These are phyloP conservation scores for Neolamprologus ventralis DNA, from an alignment of 2,113 vertebrate genomes.

Conservation along the genomic window DNA sequence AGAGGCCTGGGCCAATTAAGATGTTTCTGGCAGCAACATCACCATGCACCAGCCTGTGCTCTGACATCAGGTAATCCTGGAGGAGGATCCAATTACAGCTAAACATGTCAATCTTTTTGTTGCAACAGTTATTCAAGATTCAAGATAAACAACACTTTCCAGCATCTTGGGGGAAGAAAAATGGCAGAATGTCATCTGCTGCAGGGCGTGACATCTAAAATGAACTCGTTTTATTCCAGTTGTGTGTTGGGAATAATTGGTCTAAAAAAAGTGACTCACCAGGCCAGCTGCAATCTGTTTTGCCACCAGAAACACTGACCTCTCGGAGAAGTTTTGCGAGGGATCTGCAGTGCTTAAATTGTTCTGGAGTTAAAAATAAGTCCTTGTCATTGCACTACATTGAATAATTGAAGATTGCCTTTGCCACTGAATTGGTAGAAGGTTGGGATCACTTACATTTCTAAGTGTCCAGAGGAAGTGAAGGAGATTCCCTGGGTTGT, in stretches of 20 bases:
- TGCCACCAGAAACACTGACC: conserved; percentile 57
- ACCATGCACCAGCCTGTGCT: conserved; percentile 62
- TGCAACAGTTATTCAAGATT: neutral
- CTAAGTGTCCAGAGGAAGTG: conserved; percentile 61
- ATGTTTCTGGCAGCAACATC: conserved; percentile 66
- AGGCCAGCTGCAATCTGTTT: conserved; percentile 65
- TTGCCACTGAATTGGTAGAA: neutral
- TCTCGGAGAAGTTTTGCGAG: conserved; percentile 54
- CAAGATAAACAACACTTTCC: neutral
- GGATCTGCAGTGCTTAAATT: neutral
- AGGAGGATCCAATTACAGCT: neutral
- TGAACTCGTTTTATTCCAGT: neutral
- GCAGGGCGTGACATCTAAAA: neutral
- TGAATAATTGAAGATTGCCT: neutral
- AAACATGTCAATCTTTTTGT: neutral
- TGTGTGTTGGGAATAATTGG: neutral
- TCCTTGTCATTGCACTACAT: neutral
- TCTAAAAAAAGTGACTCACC: conserved; percentile 35
- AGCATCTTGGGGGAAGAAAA: neutral
- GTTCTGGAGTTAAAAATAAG: neutral
- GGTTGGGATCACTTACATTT: conserved; percentile 30
- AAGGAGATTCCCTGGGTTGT: conserved; percentile 62
- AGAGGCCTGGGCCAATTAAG: conserved; percentile 57
- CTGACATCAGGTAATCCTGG: conserved; percentile 67
- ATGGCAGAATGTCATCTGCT: neutral